Evolutionary conservation across 1,140 invertebrate species (phyloP).

Genomic region (Drosophila ambigua): DNA sequence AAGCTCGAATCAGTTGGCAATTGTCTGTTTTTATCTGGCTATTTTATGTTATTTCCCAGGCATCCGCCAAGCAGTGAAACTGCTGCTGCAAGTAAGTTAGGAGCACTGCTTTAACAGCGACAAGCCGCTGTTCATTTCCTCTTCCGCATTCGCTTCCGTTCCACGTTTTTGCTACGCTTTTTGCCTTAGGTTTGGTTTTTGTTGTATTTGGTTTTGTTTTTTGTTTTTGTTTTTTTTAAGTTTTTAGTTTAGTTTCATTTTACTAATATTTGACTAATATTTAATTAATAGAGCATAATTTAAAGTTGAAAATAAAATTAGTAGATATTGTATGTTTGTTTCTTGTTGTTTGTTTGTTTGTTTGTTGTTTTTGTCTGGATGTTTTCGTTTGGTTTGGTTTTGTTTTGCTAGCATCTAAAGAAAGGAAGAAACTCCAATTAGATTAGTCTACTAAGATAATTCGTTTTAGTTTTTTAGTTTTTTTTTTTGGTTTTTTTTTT

Average conservation of each 20-base stretch:
- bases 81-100: neutral
- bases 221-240: slow-evolving; percentile 12
- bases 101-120: slow-evolving; percentile 44
- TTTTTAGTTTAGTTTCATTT: slow-evolving; percentile 52
- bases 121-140: slow-evolving; percentile 17
- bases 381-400: slow-evolving; percentile 40
- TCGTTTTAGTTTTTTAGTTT: slow-evolving; percentile 55
- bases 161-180: neutral
- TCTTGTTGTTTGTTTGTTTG: slow-evolving; percentile 49
- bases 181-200: slow-evolving; percentile 30
- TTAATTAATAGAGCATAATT: slow-evolving; percentile 77
- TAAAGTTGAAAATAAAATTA: slow-evolving; percentile 78
- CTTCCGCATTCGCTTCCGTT: neutral
- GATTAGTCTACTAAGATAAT: slow-evolving; percentile 81
- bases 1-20: too few species aligned
- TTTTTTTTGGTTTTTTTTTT: slow-evolving; percentile 28
- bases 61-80: too few species aligned
- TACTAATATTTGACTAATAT: slow-evolving; percentile 76
- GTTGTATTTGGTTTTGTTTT: slow-evolving; percentile 27
- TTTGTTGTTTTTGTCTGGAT: slow-evolving; percentile 41
- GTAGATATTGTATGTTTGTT: slow-evolving; percentile 72
- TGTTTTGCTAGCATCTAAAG: slow-evolving; percentile 74
- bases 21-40: too few species aligned
- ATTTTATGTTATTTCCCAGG: too few species aligned
- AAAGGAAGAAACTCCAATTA: slow-evolving; percentile 82